Percentiles rank a stretch among this genome's conserved stretches.
These are phyloP conservation scores for Hyposoter dolosus DNA, from an alignment of 2,888 invertebrate species.

Conservation along the genomic window DNA sequence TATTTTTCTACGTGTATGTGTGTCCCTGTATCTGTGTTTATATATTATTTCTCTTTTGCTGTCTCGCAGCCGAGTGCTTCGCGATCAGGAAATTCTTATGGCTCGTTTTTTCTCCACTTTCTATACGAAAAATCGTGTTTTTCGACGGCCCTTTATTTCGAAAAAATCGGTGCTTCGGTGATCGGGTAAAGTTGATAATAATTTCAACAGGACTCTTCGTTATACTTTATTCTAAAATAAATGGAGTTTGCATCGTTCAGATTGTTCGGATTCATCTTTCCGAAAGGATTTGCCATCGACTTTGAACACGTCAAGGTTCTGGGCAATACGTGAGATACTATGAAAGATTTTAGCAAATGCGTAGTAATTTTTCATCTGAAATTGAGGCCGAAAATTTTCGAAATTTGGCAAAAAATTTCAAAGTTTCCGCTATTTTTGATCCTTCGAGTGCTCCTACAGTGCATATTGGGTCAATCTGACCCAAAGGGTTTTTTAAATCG, in stretches of 20 bases:
- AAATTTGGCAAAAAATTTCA: too few species aligned
- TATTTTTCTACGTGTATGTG: background rate
- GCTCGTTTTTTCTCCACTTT: conserved; percentile 8
- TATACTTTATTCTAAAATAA: background rate
- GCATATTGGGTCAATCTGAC: too few species aligned
- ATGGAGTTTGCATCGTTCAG: background rate
- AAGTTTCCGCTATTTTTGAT: too few species aligned
- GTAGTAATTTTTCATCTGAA: too few species aligned
- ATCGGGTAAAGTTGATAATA: background rate
- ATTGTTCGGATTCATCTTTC: too few species aligned
- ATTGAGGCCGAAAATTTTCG: too few species aligned
- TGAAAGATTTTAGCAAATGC: too few species aligned
- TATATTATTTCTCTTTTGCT: conserved; percentile 20
- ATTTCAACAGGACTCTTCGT: background rate
- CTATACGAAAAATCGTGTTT: background rate
- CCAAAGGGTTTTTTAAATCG: too few species aligned
- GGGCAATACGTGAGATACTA: too few species aligned
- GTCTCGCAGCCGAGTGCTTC: conserved; percentile 32
- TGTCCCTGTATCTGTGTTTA: background rate
- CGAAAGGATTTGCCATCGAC: too few species aligned
- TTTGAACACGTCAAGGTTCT: too few species aligned
- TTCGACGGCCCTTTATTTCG: background rate
- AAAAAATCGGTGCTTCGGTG: background rate
- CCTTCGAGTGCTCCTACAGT: too few species aligned
- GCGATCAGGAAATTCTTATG: conserved; percentile 28